phyloP scores from a whole-genome alignment of 1,140 invertebrate species.

The Drosophila pruinosa region DNA sequence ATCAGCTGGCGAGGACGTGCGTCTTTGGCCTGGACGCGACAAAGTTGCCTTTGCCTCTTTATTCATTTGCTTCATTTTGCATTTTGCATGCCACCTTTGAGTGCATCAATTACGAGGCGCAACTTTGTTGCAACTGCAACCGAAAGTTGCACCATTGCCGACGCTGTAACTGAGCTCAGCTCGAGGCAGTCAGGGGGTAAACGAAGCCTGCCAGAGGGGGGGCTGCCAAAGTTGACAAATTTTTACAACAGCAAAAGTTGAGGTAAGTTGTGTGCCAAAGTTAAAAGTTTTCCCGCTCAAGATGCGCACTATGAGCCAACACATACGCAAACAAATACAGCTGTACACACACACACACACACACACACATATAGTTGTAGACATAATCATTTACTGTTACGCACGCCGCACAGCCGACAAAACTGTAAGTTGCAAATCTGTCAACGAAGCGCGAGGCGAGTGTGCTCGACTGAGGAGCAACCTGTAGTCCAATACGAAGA shows the following conservation, averaged over 20 bases:
- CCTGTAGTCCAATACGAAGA: no score
- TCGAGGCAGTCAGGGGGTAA: background rate
- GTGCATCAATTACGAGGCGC: constrained; percentile 59
- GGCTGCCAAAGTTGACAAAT: constrained; percentile 67
- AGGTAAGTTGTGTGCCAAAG: constrained; percentile 72
- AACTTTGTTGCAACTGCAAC: constrained; percentile 51
- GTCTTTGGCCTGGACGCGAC: constrained; percentile 13
- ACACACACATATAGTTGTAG: constrained; percentile 2
- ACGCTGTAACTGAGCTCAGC: constrained; percentile 24
- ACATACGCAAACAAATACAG: background rate
- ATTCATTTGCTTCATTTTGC: background rate
- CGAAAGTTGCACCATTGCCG: constrained; percentile 48
- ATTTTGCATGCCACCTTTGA: constrained; percentile 45
- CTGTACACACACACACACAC: background rate
- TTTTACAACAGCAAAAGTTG: constrained; percentile 61
- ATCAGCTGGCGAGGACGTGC: constrained; percentile 67
- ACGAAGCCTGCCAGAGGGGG: no score
- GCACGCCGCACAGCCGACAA: constrained; percentile 15
- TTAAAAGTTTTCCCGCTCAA: constrained; percentile 58
- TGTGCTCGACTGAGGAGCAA: background rate
- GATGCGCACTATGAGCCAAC: background rate
- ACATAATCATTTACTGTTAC: background rate
- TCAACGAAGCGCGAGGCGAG: background rate
- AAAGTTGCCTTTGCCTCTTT: constrained; percentile 12
- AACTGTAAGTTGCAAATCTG: background rate